Conservation (phyloP, 2,888 invertebrate species). For the Andrena bicolor region DNA sequence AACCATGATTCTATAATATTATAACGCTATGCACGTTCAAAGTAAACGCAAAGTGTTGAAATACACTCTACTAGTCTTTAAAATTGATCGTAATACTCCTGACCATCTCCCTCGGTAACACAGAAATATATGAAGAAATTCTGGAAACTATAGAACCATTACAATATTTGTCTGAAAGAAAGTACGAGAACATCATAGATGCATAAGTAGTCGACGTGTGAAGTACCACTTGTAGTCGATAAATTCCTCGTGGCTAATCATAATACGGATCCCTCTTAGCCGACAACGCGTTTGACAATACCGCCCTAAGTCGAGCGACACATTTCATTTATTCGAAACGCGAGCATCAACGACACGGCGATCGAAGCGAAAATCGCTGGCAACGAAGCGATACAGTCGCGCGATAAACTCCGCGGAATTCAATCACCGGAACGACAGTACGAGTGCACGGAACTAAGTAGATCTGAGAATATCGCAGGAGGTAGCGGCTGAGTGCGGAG, state of each 20-base stretch:
- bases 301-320: neutral
- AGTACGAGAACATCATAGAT: neutral
- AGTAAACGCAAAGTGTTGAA: neutral
- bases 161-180: constrained; percentile 2
- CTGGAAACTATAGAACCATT: neutral
- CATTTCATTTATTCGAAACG: constrained; percentile 35
- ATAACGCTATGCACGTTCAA: neutral
- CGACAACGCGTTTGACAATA: constrained; percentile 40
- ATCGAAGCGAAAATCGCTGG: constrained; percentile 1
- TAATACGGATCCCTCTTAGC: neutral
- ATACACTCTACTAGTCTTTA: neutral
- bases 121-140: neutral
- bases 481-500: constrained; percentile 3
- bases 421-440: neutral
- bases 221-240: neutral
- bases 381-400: neutral
- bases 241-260: constrained; percentile 23
- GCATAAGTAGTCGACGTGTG: neutral
- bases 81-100: neutral
- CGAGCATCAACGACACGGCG: constrained; percentile 8
- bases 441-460: constrained; percentile 24
- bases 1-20: neutral
- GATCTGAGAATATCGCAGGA: constrained; percentile 24
- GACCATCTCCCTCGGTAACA: neutral
- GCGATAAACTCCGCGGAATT: constrained; percentile 7